phyloP scores from a whole-genome alignment of 2,113 vertebrate species.

The Stomatorhinus ivindoensis region DNA sequence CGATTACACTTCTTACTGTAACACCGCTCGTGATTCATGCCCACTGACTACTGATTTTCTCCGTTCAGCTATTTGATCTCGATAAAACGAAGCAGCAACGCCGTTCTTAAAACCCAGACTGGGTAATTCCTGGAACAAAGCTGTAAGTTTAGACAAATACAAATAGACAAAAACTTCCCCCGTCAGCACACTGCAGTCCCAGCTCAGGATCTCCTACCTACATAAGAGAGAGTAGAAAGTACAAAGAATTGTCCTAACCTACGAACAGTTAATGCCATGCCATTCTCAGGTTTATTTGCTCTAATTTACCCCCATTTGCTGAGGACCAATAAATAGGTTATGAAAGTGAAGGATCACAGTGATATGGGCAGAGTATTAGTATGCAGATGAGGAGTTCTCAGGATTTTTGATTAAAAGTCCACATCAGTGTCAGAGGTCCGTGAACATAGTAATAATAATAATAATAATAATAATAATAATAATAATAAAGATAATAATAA shows the following conservation, averaged over 20 bases:
- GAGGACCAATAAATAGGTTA: neutral
- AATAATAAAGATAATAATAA: too few relatives aligned
- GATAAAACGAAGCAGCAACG: neutral
- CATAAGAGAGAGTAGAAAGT: neutral
- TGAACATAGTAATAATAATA: neutral
- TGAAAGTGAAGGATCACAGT: neutral
- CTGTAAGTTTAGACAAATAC: neutral
- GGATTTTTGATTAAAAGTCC: neutral
- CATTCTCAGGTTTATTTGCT: neutral
- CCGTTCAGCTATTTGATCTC: neutral
- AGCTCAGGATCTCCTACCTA: neutral
- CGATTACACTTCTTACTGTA: slow-evolving; percentile 2
- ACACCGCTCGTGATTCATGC: neutral
- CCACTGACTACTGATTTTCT: neutral
- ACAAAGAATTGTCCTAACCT: neutral
- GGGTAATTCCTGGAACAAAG: slow-evolving; percentile 3
- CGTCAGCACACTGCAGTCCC: neutral
- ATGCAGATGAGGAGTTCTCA: neutral
- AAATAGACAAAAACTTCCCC: neutral
- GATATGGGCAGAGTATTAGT: neutral
- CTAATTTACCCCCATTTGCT: neutral
- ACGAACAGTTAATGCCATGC: neutral
- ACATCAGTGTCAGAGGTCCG: neutral
- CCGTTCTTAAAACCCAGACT: neutral
- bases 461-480: neutral